phyloP scores from a whole-genome alignment of 2,888 invertebrate genomes.

The Phengaris arion region DNA sequence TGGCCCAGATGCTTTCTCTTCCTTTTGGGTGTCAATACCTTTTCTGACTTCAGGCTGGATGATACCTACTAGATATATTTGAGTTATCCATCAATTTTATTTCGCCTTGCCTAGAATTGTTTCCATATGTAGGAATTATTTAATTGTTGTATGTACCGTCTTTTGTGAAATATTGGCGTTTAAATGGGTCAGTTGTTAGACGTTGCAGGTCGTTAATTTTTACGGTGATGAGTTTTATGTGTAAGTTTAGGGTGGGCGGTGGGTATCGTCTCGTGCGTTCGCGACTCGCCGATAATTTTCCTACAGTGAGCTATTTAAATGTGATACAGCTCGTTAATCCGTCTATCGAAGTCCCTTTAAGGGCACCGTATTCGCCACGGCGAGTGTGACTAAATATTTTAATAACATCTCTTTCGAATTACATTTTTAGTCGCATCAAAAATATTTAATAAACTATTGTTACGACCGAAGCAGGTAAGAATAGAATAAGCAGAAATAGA shows the following conservation, averaged over 20 bases:
- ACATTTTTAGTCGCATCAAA: not conserved
- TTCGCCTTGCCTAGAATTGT: too few relatives aligned
- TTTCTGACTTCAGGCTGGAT: too few relatives aligned
- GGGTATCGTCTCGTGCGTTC: not conserved
- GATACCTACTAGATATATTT: too few relatives aligned
- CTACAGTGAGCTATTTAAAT: constrained; percentile 12
- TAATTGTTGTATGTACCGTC: not conserved
- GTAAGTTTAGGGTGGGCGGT: not conserved
- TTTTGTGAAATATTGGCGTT: not conserved
- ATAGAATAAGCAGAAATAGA: constrained; percentile 8
- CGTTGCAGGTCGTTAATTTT: constrained; percentile 25
- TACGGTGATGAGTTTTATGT: constrained; percentile 25
- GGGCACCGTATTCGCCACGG: not conserved
- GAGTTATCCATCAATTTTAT: too few relatives aligned
- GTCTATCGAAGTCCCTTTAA: not conserved
- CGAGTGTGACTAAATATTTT: not conserved
- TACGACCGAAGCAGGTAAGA: not conserved
- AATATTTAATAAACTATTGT: not conserved
- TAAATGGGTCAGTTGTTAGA: not conserved
- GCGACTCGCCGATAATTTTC: not conserved
- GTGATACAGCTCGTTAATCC: constrained; percentile 7
- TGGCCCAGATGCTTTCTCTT: too few relatives aligned
- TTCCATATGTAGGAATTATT: not conserved
- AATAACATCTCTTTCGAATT: not conserved
- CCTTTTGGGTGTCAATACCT: too few relatives aligned